Evolutionary conservation across 2,888 invertebrate species (phyloP).

Genomic region (Cheilosia grossa): DNA sequence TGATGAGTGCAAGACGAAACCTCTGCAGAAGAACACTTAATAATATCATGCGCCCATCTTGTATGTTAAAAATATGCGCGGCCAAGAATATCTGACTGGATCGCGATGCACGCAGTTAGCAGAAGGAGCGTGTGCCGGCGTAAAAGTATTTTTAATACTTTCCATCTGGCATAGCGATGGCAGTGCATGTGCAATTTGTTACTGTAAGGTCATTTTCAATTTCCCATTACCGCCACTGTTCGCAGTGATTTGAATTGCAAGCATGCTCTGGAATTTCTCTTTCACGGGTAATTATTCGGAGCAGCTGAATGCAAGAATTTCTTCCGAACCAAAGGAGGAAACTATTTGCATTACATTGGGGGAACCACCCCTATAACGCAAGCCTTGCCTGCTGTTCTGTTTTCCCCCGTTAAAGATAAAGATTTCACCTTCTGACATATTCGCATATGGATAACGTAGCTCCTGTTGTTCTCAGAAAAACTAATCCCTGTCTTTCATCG

Average conservation of each 20-base stretch:
- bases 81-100: no score
- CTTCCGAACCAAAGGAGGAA: constrained; percentile 36
- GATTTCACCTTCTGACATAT: background rate
- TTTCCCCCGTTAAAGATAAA: background rate
- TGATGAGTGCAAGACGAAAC: constrained; percentile 17
- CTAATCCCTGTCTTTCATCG: constrained; percentile 3
- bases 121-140: constrained; percentile 62
- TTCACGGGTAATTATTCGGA: constrained; percentile 69
- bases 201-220: constrained; percentile 69
- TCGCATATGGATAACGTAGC: background rate
- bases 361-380: background rate
- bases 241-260: constrained; percentile 63
- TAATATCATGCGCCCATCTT: constrained; percentile 56
- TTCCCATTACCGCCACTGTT: constrained; percentile 59
- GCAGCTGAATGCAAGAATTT: constrained; percentile 59
- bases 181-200: constrained; percentile 54
- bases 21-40: constrained; percentile 60
- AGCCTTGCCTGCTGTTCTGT: background rate
- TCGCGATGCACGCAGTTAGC: constrained; percentile 14
- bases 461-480: constrained; percentile 35
- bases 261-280: constrained; percentile 59
- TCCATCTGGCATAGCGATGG: constrained; percentile 63
- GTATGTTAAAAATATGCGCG: constrained; percentile 37
- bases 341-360: constrained; percentile 54
- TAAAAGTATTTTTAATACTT: constrained; percentile 67